Evolutionary conservation across 1,140 invertebrate species (phyloP).

Genomic region (Bombus sylvicola): DNA sequence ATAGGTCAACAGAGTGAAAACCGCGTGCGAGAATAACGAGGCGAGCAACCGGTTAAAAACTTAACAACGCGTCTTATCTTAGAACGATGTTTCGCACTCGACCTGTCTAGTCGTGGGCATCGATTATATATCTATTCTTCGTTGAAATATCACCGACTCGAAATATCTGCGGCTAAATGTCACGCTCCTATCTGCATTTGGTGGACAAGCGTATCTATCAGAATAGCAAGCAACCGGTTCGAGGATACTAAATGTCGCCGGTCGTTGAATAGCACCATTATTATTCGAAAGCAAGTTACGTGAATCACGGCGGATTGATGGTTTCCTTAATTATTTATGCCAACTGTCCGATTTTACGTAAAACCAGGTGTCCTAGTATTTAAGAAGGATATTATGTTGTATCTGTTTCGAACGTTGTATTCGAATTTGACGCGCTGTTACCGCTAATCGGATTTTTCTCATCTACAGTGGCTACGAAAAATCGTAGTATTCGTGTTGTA

Average conservation of each 20-base stretch:
- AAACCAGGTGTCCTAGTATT: no score
- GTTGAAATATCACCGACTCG: conserved; percentile 1
- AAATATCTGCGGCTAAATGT: conserved; percentile 9
- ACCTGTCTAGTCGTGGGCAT: neutral
- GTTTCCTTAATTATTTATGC: no score
- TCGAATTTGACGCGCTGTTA: no score
- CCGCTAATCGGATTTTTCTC: no score
- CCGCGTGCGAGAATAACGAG: neutral
- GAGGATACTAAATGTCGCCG: neutral
- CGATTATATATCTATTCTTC: neutral
- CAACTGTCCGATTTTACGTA: no score
- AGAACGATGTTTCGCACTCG: neutral
- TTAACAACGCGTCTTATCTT: conserved; percentile 20
- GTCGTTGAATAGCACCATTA: neutral
- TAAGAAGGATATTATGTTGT: no score
- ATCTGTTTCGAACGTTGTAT: no score
- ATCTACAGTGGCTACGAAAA: no score
- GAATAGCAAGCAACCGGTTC: conserved; percentile 7
- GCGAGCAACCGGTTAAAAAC: conserved; percentile 1
- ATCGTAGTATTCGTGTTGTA: no score
- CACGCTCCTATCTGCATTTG: no score
- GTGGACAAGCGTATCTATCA: neutral
- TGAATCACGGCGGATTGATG: no score
- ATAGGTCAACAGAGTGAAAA: neutral
- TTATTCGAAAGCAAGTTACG: neutral